Evolutionary conservation across 2,797 vertebrate genomes (phyloP).

Genomic region (Helarctos malayanus): DNA sequence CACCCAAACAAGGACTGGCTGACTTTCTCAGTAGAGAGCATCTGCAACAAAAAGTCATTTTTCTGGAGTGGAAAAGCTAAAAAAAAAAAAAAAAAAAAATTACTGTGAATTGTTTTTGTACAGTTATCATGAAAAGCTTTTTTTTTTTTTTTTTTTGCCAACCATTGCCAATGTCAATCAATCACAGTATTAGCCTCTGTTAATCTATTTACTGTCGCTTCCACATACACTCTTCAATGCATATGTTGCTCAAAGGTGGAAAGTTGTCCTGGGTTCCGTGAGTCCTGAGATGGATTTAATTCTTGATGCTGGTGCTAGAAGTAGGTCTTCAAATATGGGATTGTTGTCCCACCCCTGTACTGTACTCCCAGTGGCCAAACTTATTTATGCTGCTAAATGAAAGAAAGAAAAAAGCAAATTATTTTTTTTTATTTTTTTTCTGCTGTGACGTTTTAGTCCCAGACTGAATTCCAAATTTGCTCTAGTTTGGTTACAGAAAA

Average conservation of each 20-base stretch:
- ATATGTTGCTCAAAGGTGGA: conserved; percentile 92
- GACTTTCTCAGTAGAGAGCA: conserved; percentile 91
- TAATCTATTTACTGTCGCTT: conserved; percentile 93
- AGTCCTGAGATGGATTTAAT: conserved; percentile 93
- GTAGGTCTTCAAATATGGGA: conserved; percentile 93
- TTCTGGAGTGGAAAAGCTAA: conserved; percentile 92
- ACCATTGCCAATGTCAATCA: conserved; percentile 96
- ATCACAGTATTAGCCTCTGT: conserved; percentile 99
- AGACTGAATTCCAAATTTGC: conserved; percentile 99
- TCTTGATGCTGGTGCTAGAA: conserved; percentile 94
- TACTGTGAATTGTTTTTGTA: conserved; percentile 98
- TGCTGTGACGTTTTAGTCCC: conserved; percentile 99
- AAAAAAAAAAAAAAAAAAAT: conserved; percentile 87
- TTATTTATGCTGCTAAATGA: conserved; percentile 99
- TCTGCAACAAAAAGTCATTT: conserved; percentile 90
- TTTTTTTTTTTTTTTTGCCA: conserved; percentile 89
- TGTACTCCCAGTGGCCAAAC: conserved; percentile 99
- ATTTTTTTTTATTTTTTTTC: conserved; percentile 95
- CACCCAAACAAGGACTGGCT: conserved; percentile 86
- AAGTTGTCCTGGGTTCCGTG: conserved; percentile 94
- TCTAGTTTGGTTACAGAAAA: conserved; percentile 96
- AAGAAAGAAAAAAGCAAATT: conserved; percentile 93
- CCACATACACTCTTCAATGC: conserved; percentile 90
- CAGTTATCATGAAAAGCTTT: conserved; percentile 91
- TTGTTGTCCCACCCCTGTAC: conserved; percentile 94